Percentiles rank a stretch among this genome's conserved stretches.
Evolutionary conservation across 2,113 vertebrate species (phyloP).

Genomic region (Psammodynastes pulverulentus): DNA sequence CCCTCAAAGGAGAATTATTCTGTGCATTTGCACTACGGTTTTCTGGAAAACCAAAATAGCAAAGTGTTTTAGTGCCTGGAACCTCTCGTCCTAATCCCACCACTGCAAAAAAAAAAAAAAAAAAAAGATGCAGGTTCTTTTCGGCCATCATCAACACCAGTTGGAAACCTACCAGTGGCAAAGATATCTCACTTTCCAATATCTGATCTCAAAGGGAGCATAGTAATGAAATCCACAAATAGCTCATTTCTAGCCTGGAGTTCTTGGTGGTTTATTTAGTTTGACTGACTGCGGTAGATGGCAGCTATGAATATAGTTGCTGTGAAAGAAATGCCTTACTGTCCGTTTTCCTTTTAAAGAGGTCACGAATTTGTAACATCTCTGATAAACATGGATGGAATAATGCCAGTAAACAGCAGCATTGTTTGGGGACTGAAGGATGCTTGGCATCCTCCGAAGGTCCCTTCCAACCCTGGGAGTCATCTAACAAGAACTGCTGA

Average conservation of each 20-base stretch:
- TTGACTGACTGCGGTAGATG: slow-evolving; percentile 68
- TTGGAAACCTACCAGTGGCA: slow-evolving; percentile 61
- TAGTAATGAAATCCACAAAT: slow-evolving; percentile 69
- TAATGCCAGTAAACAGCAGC: slow-evolving; percentile 64
- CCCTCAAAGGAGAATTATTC: neutral
- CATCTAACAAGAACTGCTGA: neutral
- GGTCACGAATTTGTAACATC: slow-evolving; percentile 70
- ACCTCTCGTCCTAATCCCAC: slow-evolving; percentile 41
- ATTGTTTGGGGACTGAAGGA: neutral
- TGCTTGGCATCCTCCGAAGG: neutral
- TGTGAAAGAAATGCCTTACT: slow-evolving; percentile 64
- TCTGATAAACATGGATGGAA: slow-evolving; percentile 65
- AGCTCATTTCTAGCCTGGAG: slow-evolving; percentile 64
- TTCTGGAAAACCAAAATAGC: slow-evolving; percentile 33
- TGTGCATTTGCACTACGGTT: slow-evolving; percentile 4
- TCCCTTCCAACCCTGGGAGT: neutral
- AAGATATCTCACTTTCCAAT: slow-evolving; percentile 66
- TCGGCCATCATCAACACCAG: slow-evolving; percentile 61
- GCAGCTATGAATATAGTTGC: slow-evolving; percentile 72
- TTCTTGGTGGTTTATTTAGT: slow-evolving; percentile 73
- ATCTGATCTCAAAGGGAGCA: slow-evolving; percentile 64
- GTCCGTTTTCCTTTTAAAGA: slow-evolving; percentile 57
- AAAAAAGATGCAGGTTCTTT: slow-evolving; percentile 40
- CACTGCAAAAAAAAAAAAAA: slow-evolving; percentile 36
- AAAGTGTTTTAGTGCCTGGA: slow-evolving; percentile 35